Conservation (phyloP, 2,888 invertebrate genomes). For the Panopea generosa region DNA sequence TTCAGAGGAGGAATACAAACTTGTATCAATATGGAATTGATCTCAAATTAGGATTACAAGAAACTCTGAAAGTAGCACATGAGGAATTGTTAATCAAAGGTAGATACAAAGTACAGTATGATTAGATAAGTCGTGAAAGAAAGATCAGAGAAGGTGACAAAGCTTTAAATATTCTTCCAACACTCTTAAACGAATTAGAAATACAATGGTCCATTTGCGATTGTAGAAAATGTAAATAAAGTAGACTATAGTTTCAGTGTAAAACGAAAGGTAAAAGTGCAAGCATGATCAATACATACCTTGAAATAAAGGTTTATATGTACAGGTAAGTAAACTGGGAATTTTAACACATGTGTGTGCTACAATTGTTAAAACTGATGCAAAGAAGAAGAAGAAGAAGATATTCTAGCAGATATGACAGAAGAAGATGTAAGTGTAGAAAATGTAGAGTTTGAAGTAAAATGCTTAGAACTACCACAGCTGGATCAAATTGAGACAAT, state of each 20-base stretch:
- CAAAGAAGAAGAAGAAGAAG: no score
- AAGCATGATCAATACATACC: slow-evolving; percentile 45
- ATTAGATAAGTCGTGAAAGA: slow-evolving; percentile 41
- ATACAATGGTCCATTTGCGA: slow-evolving; percentile 57
- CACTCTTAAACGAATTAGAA: slow-evolving; percentile 61
- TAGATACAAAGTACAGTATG: slow-evolving; percentile 44
- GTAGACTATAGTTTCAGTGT: slow-evolving; percentile 48
- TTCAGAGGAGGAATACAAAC: neutral
- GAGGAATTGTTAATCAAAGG: slow-evolving; percentile 18
- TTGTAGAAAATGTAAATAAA: slow-evolving; percentile 25
- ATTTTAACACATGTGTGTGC: no score
- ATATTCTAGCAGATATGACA: no score
- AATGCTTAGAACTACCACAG: neutral
- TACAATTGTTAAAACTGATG: neutral
- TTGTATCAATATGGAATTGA: slow-evolving; percentile 13
- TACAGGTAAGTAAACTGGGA: no score
- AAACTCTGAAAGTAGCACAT: slow-evolving; percentile 51
- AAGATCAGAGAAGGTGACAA: slow-evolving; percentile 48
- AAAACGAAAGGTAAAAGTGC: slow-evolving; percentile 29
- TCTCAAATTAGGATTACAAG: slow-evolving; percentile 38
- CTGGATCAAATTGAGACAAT: neutral
- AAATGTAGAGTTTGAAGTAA: neutral
- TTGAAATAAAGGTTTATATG: slow-evolving; percentile 7
- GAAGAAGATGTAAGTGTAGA: neutral
- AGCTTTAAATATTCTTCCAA: slow-evolving; percentile 61